Conservation (phyloP, 2,888 invertebrate genomes). For the Eristalis pertinax region DNA sequence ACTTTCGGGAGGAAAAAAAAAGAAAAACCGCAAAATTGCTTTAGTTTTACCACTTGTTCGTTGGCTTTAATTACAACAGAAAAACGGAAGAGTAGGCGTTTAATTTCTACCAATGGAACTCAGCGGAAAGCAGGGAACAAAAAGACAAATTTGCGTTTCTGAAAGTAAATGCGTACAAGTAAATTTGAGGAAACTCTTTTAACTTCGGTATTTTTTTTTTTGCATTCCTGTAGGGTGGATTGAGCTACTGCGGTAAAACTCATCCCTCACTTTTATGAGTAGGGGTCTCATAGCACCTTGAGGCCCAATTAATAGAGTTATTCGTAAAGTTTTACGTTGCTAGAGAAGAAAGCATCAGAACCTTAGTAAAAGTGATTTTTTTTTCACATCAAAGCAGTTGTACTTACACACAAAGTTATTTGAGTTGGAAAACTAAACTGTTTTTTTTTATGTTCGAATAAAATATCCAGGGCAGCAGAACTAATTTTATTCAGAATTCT, state of each 20-base stretch:
- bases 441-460: background rate
- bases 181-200: slow-evolving; percentile 6
- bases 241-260: background rate
- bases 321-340: slow-evolving; percentile 44
- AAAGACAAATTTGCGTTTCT: slow-evolving; percentile 35
- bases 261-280: slow-evolving; percentile 8
- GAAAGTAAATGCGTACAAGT: slow-evolving; percentile 23
- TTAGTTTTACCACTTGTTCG: slow-evolving; percentile 19
- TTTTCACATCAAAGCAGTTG: background rate
- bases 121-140: background rate
- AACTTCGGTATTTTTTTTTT: slow-evolving; percentile 11
- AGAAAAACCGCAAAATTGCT: slow-evolving; percentile 51
- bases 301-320: slow-evolving; percentile 59
- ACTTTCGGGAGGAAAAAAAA: slow-evolving; percentile 38
- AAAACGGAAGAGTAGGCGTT: slow-evolving; percentile 43
- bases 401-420: background rate
- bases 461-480: background rate
- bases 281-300: slow-evolving; percentile 37
- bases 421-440: background rate
- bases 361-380: background rate
- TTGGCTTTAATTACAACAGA: slow-evolving; percentile 35
- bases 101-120: slow-evolving; percentile 13
- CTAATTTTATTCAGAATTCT: background rate
- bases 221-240: background rate
- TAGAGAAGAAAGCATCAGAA: background rate